Base-by-base conservation (phyloP, 2,797 vertebrate species). In the Oreochromis grahami region DNA sequence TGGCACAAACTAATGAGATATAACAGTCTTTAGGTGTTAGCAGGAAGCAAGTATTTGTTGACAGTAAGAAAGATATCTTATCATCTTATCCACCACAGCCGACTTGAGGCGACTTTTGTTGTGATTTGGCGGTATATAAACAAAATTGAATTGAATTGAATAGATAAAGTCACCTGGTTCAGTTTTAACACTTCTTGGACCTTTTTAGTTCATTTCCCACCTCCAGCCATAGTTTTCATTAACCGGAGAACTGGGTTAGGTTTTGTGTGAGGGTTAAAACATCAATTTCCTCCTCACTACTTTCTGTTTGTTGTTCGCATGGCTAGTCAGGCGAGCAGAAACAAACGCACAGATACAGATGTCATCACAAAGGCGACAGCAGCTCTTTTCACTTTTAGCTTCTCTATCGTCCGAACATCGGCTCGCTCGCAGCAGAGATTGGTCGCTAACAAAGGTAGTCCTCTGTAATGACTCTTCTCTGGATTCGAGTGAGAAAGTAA, bases 391-490 rank as follows among this genome's bases (percentile, higher is more conserved):
- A 52, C 60, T 68, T 36, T 77, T 17, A 26, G 76, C 51, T 77
- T 24, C 34, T 50, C 24, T 50, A 50, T n/a, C 19, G 17, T 32
- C 17, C 5, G 17, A 50, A 32, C 26, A 50, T 74, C 17, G 1
- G 26, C 17, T 41, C 0, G 9, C 36, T 55, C 36, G 21, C 52
- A 24, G 51, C 38, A 41, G 51, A 32, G 24, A 63, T 63, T 15
- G 43, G 26, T 17, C 3, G 9, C 84, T 92, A 91, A 92, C 84
- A 86, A 92, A 86, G 84, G 6, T 21, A 81, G 78, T 91, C 53
- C 5, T 15, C 17, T 34, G 0, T 90, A 87, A 91, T 72, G 85
- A 88, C 84, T 88, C 78, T 80, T 78, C 77, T 53, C 79, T 76
- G 65, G 79, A 80, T 82, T 50, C 17, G 19, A 74, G 87, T 74